phyloP scores from a whole-genome alignment of 1,140 invertebrate genomes.

The Thereuonema tuberculata region DNA sequence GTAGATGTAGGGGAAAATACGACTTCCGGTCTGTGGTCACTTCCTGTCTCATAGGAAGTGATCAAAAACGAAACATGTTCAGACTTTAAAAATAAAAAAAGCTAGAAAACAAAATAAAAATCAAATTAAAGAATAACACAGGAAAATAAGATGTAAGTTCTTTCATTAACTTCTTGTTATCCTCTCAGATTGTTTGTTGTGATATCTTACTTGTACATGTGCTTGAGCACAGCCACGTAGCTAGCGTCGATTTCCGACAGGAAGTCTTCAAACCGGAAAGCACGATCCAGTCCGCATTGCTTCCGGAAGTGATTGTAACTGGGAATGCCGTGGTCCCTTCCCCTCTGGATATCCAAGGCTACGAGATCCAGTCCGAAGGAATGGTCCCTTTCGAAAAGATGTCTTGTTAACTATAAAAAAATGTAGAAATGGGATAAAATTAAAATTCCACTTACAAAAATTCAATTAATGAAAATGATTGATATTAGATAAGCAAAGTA shows the following conservation, averaged over 20 bases:
- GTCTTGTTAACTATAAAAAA: neutral
- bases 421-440: neutral
- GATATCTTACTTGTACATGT: neutral
- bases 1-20: too few relatives aligned
- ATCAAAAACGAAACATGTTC: too few relatives aligned
- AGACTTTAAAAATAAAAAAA: too few relatives aligned
- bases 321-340: slow-evolving; percentile 16
- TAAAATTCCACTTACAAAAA: neutral
- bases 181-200: too few relatives aligned
- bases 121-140: too few relatives aligned
- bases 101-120: too few relatives aligned
- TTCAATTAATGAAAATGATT: neutral
- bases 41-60: too few relatives aligned
- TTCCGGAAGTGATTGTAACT: slow-evolving; percentile 17
- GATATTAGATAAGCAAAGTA: too few relatives aligned
- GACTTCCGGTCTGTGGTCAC: too few relatives aligned
- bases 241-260: neutral
- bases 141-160: too few relatives aligned
- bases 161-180: too few relatives aligned
- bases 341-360: slow-evolving; percentile 1
- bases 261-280: slow-evolving; percentile 15
- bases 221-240: neutral
- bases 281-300: slow-evolving; percentile 16
- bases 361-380: neutral
- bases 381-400: neutral